Conservation (phyloP, 2,888 invertebrate species). For the Drymonia ruficornis region DNA sequence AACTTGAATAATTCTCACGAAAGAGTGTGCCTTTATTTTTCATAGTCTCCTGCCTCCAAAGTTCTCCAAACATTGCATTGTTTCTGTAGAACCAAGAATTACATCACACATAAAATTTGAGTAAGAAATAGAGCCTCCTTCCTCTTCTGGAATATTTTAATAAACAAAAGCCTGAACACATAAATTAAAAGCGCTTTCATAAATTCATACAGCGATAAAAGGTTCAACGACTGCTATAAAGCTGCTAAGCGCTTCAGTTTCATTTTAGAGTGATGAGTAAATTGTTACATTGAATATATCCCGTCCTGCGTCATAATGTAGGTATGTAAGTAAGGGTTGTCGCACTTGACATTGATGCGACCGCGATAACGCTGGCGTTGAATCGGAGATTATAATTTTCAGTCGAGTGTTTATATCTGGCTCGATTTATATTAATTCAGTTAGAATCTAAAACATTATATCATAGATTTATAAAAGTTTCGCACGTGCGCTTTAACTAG, state of each 20-base stretch:
- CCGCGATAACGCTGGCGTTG: background rate
- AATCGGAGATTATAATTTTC: background rate
- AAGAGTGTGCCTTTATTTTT: no score
- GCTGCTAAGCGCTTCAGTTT: background rate
- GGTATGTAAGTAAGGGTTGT: background rate
- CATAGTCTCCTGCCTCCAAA: no score
- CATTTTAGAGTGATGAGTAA: constrained; percentile 3
- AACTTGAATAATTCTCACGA: no score
- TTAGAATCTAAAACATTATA: no score
- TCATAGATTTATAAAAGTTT: no score
- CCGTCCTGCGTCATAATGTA: background rate
- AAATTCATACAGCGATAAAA: constrained; percentile 4
- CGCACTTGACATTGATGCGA: constrained; percentile 1
- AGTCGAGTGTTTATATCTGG: background rate
- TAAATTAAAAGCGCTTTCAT: constrained; percentile 2
- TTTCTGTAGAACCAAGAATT: no score
- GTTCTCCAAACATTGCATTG: no score
- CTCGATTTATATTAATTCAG: no score
- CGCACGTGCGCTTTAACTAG: no score
- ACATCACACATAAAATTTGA: no score
- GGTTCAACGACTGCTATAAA: constrained; percentile 5
- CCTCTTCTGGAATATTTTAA: background rate
- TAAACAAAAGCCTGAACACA: constrained; percentile 1
- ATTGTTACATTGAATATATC: constrained; percentile 1
- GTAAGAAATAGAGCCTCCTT: background rate